Conservation (phyloP, 2,888 invertebrate species). For the Conus canariensis region DNA sequence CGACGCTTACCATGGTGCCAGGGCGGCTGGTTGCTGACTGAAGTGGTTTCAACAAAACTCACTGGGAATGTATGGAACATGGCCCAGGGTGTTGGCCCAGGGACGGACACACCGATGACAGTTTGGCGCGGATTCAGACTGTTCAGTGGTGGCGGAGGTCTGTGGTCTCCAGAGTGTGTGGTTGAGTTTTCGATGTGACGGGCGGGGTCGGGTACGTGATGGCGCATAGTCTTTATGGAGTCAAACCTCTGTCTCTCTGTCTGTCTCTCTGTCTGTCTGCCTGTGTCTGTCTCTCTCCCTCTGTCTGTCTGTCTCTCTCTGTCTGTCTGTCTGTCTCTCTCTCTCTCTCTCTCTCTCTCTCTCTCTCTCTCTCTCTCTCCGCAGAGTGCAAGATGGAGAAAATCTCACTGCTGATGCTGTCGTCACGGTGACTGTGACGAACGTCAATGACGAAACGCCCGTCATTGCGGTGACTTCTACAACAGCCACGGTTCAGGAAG, state of each 20-base stretch:
- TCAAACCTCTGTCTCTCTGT: background rate
- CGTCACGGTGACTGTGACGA: constrained; percentile 13
- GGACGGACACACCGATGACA: too few relatives aligned
- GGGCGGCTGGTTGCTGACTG: too few relatives aligned
- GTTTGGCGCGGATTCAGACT: too few relatives aligned
- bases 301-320: background rate
- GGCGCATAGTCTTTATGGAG: too few relatives aligned
- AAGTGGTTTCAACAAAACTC: too few relatives aligned
- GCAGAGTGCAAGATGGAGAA: constrained; percentile 2
- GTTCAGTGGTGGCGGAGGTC: too few relatives aligned
- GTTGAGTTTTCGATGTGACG: too few relatives aligned
- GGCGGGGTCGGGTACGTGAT: too few relatives aligned
- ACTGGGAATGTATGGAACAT: too few relatives aligned
- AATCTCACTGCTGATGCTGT: background rate
- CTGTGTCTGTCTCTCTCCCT: background rate
- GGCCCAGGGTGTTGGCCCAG: too few relatives aligned
- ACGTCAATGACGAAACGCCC: constrained; percentile 39
- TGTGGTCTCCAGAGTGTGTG: too few relatives aligned
- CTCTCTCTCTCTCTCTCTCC: constrained; percentile 15
- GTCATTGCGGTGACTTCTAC: background rate
- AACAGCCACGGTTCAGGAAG: constrained; percentile 26
- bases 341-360: background rate
- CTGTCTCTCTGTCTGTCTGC: background rate
- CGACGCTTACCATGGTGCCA: too few relatives aligned
- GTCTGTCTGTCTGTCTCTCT: background rate